Base-by-base conservation (phyloP, 2,888 invertebrate species). In the Idaea aversata region DNA sequence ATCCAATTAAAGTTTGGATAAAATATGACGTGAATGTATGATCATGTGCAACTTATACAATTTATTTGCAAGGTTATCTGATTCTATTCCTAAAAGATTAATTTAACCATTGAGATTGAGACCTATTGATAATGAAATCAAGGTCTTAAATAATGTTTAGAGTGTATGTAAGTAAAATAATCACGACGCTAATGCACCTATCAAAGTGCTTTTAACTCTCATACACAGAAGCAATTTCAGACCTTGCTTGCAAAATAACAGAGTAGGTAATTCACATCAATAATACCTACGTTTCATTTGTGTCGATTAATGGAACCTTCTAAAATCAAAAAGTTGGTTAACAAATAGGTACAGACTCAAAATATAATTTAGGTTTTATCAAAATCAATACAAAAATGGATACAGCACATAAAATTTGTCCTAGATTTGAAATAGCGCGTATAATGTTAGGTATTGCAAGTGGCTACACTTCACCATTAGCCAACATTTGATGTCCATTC, bases 361-460 rank as follows among this genome's bases (percentile, higher is more conserved):
- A 59, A 58, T 47, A 13, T 47, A 47, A 13, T 47, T 47, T 13
- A 47, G 47, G 47, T 4, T 47, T 38, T 47, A 70, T 64, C 65
- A 68, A 67, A 69, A 69, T 67, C 61, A 61, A 64, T 65, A 57
- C 62, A 34, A 25, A 34, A 57, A 4, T 63, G 62, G 65, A 67
- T 59, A 68, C 64, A 65, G 68, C 70, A 73, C 63, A 73, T 74
- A 81, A 77, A 73, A 69, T 69, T 63, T 67, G 75, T 59, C 71
- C 73, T 65, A 73, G 70, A 81, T 83, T 83, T 77, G 77, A 81
- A 84, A 78, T 70, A 80, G 81, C 78, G 82, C 82, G 83, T 81
- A 81, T 81, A 81, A 81, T 77, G 68, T 72, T 72, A 25, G 25
- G 25, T 25, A 73, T 75, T 75, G 74, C 74, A 71, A 76, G 68